Percentiles rank a stretch among this genome's conserved stretches.
phyloP scores from a whole-genome alignment of 2,113 vertebrate genomes.

The Gasterosteus nipponicus region DNA sequence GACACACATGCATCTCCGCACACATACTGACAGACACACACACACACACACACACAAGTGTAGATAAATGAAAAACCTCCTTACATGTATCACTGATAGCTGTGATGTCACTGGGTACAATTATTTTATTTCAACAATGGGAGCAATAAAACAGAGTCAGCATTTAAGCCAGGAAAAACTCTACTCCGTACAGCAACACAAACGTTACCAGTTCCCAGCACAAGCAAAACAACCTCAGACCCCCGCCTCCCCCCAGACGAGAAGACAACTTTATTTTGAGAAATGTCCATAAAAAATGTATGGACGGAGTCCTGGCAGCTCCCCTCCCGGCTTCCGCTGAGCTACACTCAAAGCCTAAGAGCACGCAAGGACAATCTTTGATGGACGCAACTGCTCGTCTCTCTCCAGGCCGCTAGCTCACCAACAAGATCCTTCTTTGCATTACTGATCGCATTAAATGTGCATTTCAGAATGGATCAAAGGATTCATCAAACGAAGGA shows the following conservation, averaged over 20 bases:
- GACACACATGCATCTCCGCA: background rate
- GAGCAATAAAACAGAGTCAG: background rate
- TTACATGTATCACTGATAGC: background rate
- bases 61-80: background rate
- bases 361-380: conserved; percentile 53
- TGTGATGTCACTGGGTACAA: background rate
- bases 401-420: conserved; percentile 2
- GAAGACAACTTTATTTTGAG: conserved; percentile 67
- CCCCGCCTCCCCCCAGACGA: conserved; percentile 12
- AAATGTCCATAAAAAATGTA: conserved; percentile 73
- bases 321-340: conserved; percentile 22
- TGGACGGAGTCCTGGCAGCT: conserved; percentile 51
- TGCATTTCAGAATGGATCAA: conserved; percentile 3
- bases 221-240: conserved; percentile 38
- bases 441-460: conserved; percentile 42
- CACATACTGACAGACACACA: background rate
- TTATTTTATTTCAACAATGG: background rate
- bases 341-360: conserved; percentile 58
- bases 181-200: conserved; percentile 2
- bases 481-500: conserved; percentile 7
- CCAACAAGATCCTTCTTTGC: conserved; percentile 40
- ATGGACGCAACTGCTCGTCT: conserved; percentile 46
- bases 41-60: background rate
- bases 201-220: conserved; percentile 28
- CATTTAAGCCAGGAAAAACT: conserved; percentile 16